phyloP scores from a whole-genome alignment of 2,797 vertebrate species.

The Lagocephalus sceleratus region DNA sequence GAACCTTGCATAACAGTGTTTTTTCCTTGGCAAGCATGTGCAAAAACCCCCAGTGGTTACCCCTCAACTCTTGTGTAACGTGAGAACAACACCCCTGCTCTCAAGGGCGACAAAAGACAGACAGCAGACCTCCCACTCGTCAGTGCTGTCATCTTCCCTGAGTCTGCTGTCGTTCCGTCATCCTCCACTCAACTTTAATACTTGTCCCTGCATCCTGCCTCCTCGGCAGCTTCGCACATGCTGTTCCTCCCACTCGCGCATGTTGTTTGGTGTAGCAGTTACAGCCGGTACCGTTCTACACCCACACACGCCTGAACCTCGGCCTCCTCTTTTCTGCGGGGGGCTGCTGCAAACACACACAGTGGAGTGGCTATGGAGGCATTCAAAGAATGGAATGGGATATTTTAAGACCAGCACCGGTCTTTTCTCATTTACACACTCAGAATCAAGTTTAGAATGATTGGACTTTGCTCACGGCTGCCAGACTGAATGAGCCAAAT shows the following conservation, averaged over 20 bases:
- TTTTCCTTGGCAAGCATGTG: too few relatives aligned
- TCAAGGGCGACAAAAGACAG: slow-evolving; percentile 7
- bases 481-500: slow-evolving; percentile 20
- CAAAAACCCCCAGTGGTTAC: slow-evolving; percentile 3
- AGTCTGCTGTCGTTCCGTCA: slow-evolving; percentile 13
- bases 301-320: slow-evolving; percentile 52
- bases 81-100: neutral
- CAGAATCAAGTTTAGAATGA: slow-evolving; percentile 20
- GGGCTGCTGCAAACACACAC: neutral
- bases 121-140: slow-evolving; percentile 11
- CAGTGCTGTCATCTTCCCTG: slow-evolving; percentile 6
- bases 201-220: slow-evolving; percentile 11
- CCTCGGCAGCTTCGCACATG: slow-evolving; percentile 43
- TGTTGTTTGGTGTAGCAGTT: slow-evolving; percentile 64
- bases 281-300: slow-evolving; percentile 56
- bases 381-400: slow-evolving; percentile 41
- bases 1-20: too few relatives aligned
- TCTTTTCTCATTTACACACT: slow-evolving; percentile 41
- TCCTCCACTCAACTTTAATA: slow-evolving; percentile 27
- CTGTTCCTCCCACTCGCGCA: slow-evolving; percentile 61
- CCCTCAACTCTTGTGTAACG: slow-evolving; percentile 4
- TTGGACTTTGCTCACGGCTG: slow-evolving; percentile 16
- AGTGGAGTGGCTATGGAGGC: slow-evolving; percentile 26
- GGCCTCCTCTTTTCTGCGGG: slow-evolving; percentile 33
- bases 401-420: slow-evolving; percentile 50